Conservation (phyloP, 2,797 vertebrate genomes). For the Microtus californicus region DNA sequence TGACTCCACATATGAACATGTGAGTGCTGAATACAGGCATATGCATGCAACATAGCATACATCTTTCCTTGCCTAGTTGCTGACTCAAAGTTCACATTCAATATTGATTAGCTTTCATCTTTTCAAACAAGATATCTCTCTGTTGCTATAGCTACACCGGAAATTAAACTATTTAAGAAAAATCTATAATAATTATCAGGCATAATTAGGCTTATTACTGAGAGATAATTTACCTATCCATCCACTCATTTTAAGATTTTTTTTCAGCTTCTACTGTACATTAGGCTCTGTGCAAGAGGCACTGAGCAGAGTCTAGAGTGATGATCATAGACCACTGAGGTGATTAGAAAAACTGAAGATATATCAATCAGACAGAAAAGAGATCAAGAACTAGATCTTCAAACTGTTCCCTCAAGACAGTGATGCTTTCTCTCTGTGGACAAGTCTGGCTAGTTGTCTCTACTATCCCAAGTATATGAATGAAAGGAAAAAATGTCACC, state of each 20-base stretch:
- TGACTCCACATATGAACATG: not conserved
- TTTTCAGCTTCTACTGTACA: not conserved
- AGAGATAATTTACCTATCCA: not conserved
- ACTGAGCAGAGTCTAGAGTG: no score
- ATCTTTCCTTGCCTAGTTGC: not conserved
- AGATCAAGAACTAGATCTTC: not conserved
- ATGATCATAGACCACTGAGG: conserved; percentile 4
- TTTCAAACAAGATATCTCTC: conserved; percentile 9
- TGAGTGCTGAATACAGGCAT: not conserved
- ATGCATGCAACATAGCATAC: not conserved
- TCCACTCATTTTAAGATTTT: conserved; percentile 16
- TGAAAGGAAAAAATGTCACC: conserved; percentile 50
- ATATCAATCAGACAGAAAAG: not conserved
- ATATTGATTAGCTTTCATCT: not conserved
- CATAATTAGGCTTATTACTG: not conserved
- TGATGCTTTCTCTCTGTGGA: not conserved
- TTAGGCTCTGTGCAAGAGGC: not conserved
- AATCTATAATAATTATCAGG: not conserved
- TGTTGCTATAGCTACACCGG: not conserved
- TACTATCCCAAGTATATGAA: conserved; percentile 30
- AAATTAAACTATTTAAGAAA: conserved; percentile 41
- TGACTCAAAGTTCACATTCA: not conserved
- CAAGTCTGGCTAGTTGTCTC: not conserved
- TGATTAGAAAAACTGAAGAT: not conserved
- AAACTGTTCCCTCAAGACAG: not conserved